These are phyloP conservation scores for Amaurobius ferox DNA, from an alignment of 2,888 invertebrate species.

Conservation along the genomic window DNA sequence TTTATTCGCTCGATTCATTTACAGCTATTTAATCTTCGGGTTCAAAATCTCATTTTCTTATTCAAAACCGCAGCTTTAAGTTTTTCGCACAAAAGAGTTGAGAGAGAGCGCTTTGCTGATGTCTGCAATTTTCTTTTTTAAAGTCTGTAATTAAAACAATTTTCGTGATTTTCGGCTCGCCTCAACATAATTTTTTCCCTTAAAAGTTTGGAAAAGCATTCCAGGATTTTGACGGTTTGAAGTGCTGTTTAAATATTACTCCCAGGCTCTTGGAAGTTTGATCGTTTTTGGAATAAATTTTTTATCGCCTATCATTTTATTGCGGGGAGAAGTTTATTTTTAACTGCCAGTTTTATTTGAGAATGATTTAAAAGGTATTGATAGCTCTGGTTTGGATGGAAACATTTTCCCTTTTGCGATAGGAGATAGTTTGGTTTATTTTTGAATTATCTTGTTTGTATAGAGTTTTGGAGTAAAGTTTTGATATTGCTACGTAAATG, in stretches of 20 bases:
- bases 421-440: too few relatives aligned
- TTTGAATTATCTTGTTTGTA: too few relatives aligned
- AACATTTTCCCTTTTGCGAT: background rate
- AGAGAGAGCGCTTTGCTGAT: too few relatives aligned
- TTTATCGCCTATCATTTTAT: background rate
- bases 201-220: background rate
- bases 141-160: background rate
- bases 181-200: background rate
- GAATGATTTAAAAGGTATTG: background rate
- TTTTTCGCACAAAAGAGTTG: too few relatives aligned
- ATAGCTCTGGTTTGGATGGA: background rate
- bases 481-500: too few relatives aligned
- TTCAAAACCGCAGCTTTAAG: too few relatives aligned
- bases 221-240: background rate
- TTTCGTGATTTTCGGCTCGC: background rate
- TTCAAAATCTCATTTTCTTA: slow-evolving; percentile 2
- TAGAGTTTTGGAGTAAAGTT: too few relatives aligned
- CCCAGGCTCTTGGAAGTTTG: background rate
- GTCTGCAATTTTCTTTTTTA: too few relatives aligned
- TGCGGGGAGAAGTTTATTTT: background rate
- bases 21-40: background rate
- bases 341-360: background rate
- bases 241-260: slow-evolving; percentile 3
- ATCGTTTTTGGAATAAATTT: background rate
- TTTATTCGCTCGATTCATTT: background rate